Base-by-base conservation (phyloP, 2,888 invertebrate species). In the Craniophora ligustri region DNA sequence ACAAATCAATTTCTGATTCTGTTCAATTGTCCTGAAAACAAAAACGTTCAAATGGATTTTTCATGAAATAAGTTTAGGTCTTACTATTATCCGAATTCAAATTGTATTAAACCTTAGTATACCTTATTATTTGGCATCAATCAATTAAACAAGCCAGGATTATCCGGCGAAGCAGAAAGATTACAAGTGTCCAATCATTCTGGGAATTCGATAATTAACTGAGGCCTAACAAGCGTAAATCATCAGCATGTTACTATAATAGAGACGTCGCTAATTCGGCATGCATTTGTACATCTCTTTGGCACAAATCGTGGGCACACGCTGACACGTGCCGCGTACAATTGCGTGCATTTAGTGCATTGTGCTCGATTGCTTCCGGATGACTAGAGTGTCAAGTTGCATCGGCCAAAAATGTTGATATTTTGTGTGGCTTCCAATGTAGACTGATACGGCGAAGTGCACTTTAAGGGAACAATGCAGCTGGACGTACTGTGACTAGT, bases 351-450 rank as follows among this genome's bases (percentile, higher is more conserved):
- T 67, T 70, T 67, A 35, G 49, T 15, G 50, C 59, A 54, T 72
- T 69, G 68, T 70, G 49, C 56, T 31, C 60, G 72, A 84, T 82
- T 76, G 81, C 75, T 83, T 85, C 84, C 85, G 81, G 82, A 67
- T 79, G 83, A 76, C 80, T 78, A 72, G 71, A 62, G 72, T 75
- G 72, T 75, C 72, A 66, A 58, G 75, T 78, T 76, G 60, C 78
- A 76, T 75, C 68, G 58, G 30, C 30, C 53, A 72, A 75, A 60
- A 56, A 50, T 50, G 42, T 56, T 66, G 62, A 75, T 68, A 75
- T 58, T 63, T 72, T 60, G 60, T 65, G 68, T 72, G 68, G 72
- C 59, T 54, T 41, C 59, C 71, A 67, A 38, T 55, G 66, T 66
- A 60, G 39, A 67, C 32, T 40, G 75, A 74, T 72, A 71, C 44